These are phyloP conservation scores for Anas georgica DNA, from an alignment of 2,797 vertebrate genomes.

Conservation along the genomic window DNA sequence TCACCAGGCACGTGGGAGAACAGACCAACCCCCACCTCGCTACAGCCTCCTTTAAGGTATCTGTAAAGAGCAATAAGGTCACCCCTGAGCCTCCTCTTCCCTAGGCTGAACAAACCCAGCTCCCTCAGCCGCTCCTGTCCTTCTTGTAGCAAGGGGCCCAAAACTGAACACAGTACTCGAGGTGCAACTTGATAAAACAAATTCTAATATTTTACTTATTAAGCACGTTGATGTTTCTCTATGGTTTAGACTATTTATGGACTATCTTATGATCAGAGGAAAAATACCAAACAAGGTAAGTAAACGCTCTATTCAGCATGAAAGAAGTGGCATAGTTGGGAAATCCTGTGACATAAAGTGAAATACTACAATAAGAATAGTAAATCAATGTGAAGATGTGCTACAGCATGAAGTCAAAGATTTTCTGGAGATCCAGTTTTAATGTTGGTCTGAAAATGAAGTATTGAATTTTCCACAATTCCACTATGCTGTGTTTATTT, in stretches of 20 bases:
- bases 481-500: background rate
- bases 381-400: background rate
- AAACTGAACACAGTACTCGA: too few species aligned
- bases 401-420: background rate
- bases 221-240: background rate
- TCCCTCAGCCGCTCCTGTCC: too few species aligned
- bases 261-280: background rate
- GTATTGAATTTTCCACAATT: background rate
- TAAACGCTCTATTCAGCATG: background rate
- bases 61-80: too few species aligned
- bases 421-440: background rate
- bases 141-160: too few species aligned
- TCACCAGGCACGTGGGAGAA: too few species aligned
- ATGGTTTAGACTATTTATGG: too few species aligned
- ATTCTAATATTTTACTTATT: background rate
- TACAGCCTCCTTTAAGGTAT: too few species aligned
- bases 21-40: too few species aligned
- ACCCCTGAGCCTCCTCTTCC: too few species aligned
- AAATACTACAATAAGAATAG: background rate
- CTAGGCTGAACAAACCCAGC: too few species aligned
- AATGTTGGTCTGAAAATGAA: background rate
- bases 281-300: background rate
- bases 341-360: background rate
- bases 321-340: background rate
- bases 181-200: too few species aligned